These are phyloP conservation scores for Rhinoraja longicauda DNA, from an alignment of 2,797 vertebrate species.

Conservation along the genomic window DNA sequence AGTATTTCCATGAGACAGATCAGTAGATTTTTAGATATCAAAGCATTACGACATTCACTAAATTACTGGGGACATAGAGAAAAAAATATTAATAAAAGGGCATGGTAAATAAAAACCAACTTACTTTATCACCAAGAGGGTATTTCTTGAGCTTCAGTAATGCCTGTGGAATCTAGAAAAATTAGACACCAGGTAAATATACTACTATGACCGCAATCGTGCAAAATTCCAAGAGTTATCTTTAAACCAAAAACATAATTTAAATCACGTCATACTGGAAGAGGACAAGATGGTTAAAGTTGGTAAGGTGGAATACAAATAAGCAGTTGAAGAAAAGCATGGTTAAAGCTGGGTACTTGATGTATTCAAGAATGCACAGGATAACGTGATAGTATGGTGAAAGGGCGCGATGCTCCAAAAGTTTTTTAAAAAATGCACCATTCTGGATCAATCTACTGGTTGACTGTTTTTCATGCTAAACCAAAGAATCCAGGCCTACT, in stretches of 20 bases:
- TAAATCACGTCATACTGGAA: background rate
- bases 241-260: background rate
- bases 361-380: background rate
- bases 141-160: conserved; percentile 90
- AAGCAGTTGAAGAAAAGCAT: background rate
- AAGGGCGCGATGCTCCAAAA: background rate
- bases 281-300: no score
- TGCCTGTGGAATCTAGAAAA: conserved; percentile 83
- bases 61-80: background rate
- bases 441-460: background rate
- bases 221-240: background rate
- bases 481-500: background rate
- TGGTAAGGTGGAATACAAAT: background rate
- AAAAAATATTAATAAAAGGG: background rate
- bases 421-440: background rate
- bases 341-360: background rate
- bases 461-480: background rate
- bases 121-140: conserved; percentile 79
- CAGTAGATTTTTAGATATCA: no score
- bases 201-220: background rate
- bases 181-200: background rate
- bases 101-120: background rate
- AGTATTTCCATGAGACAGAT: no score
- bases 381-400: background rate
- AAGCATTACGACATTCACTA: background rate